These are phyloP conservation scores for Drosophila nigricruria DNA, from an alignment of 2,888 invertebrate species.

Conservation along the genomic window DNA sequence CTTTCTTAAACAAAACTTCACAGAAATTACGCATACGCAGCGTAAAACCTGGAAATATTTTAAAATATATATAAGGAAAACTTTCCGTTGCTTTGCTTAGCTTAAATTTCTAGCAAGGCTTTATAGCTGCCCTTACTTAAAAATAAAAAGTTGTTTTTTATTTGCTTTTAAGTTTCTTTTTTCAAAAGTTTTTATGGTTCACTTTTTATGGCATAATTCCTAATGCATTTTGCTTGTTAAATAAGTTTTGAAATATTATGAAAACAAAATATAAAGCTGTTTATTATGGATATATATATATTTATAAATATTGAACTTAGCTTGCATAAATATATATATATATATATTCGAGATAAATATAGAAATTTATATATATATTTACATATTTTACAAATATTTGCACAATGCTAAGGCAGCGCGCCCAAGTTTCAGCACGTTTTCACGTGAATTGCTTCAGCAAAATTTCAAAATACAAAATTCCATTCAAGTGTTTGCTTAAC, in stretches of 20 bases:
- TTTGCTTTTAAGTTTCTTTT: not conserved
- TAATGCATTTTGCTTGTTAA: conserved; percentile 7
- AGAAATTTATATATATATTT: not conserved
- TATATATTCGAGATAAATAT: not conserved
- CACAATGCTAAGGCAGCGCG: not conserved
- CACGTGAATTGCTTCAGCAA: conserved; percentile 7
- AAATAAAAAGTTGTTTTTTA: not conserved
- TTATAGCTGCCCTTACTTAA: not conserved
- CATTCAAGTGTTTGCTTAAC: conserved; percentile 17
- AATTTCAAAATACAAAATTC: conserved; percentile 21
- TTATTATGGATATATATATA: not conserved
- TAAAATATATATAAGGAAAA: not conserved
- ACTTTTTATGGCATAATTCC: conserved; percentile 1
- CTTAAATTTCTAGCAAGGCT: not conserved
- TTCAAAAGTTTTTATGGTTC: conserved; percentile 1
- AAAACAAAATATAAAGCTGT: not conserved
- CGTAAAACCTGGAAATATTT: not conserved
- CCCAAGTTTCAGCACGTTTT: conserved; percentile 9
- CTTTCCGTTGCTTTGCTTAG: not conserved
- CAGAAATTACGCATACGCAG: not conserved
- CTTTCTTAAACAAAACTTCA: not conserved
- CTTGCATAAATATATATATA: not conserved
- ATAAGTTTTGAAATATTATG: not conserved
- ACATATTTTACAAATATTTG: conserved; percentile 6
- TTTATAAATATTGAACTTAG: not conserved